Base-by-base conservation (phyloP, 2,113 vertebrate species). In the Onychostoma macrolepis region DNA sequence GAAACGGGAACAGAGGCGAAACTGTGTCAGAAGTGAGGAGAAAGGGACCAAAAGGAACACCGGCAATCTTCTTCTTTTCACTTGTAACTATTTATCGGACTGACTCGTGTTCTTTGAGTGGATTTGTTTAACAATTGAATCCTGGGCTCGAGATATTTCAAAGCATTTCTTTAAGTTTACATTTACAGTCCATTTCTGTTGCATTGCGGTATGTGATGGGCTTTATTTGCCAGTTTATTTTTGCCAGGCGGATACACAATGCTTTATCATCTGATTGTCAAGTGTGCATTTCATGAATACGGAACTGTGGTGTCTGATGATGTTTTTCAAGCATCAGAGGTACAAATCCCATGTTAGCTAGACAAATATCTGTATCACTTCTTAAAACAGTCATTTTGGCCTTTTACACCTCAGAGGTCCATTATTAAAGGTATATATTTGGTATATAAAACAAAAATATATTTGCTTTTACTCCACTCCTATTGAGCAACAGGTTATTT, bases 81-180 rank as follows among this genome's bases (percentile, higher is more conserved):
- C 75, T 85, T 84, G 79, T 85, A 86, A 87, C 80, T 80, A 85
- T 86, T 88, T 82, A 84, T 88, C 72, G 63, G 80, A 85, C 71
- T 89, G 75, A 84, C 61, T 80, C 48, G 81, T 88, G 81, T 84
- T 80, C 83, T 85, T 89, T 78, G 63, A 78, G 85, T 88, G 85
- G 58, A 41, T 85, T 53, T 85, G 38, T 87, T 82, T 69, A 83
- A 43, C 58, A 65, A 38, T 88, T 67, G 21, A 75, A 63, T 79
- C 30, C 71, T 77, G 58, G 84, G 69, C 28, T 86, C 30, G 17
- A 28, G 78, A 38, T 86, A 43, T 38, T 43, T 85, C 45, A 82
- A 76, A 61, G 48, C 17, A 61, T 58, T 24, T n/a, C 63, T 72
- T 83, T 80, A 72, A 28, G 74, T 85, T 87, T 43, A 63, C 24